Evolutionary conservation across 2,113 vertebrate genomes (phyloP), one percentile per base, ranked within the genome.

Genomic region (Gymnorhina tibicen): DNA sequence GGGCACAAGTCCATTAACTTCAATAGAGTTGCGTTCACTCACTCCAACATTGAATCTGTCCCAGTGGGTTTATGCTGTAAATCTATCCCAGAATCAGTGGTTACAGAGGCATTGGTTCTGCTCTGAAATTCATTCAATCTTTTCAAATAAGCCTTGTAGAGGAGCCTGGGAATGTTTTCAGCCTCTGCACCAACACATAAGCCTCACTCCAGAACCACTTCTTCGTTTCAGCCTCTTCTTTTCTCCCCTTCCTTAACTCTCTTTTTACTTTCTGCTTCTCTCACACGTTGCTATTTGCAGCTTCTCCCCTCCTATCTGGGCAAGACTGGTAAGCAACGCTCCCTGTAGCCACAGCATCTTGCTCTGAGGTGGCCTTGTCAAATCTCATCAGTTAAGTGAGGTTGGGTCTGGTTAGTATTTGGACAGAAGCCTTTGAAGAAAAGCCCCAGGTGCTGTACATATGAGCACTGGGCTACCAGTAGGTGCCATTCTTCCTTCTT

Each of bases 1-100:
- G 4, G 67, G 95, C 32, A 7, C 72, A 94, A 96, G 95, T 93
- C 96, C 95, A 96, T 97, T 96, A 96, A 88, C 90, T 95, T 92
- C 92, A 92, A 70, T 74, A 92, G 88, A 94, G 90, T 88, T 93
- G 52, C 6, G 3, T 88, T 95, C 92, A 60, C 59, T 96, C 90
- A 33, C 90, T 96, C 90, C 91, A 88, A 78, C 90, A 67, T 3
- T 53, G 88, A 93, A 94, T 94, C 82, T 94, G 32, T 94, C 96
- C 92, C 95, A 80, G 28, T 53, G 91, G 96, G 66, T 91, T 96
- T 94, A 56, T 89, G 93, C 80, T 89, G 72, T 96, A 96, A 97
- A 97, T 95, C 92, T 96, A 78, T 84, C 90, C 93, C 76, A 95
- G 82, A 94, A 93, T 82, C 93, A 86, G 66, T 91, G 72, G 92